Conservation (phyloP, 1,140 invertebrate species). For the Hirudo medicinalis region DNA sequence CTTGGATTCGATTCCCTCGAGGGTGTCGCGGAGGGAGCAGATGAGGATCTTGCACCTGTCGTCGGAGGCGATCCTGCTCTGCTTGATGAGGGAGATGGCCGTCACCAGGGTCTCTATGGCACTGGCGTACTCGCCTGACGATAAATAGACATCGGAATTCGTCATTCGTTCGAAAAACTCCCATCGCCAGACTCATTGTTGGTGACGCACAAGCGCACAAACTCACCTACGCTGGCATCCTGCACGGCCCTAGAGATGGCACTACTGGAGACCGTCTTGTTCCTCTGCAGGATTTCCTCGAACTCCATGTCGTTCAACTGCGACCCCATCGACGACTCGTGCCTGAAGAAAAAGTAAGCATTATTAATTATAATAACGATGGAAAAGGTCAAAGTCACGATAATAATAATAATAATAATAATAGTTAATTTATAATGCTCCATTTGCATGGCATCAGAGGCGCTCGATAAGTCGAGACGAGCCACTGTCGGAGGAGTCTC, state of each 20-base stretch:
- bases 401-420: no score
- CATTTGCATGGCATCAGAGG: no score
- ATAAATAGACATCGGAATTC: no score
- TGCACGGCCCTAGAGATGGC: conserved; percentile 91
- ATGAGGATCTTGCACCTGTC: conserved; percentile 96
- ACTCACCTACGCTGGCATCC: conserved; percentile 70
- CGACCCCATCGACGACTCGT: conserved; percentile 31
- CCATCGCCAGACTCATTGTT: no score
- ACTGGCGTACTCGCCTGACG: conserved; percentile 75
- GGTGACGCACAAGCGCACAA: neutral
- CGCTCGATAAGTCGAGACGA: no score
- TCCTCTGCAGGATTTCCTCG: conserved; percentile 93
- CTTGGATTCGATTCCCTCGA: conserved; percentile 91
- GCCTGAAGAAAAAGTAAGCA: conserved; percentile 25
- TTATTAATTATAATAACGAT: no score
- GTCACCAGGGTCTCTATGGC: conserved; percentile 97
- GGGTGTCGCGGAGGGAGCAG: conserved; percentile 83
- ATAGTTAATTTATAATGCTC: no score
- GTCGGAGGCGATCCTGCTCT: conserved; percentile 92
- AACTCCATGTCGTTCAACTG: conserved; percentile 82
- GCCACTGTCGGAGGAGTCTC: no score
- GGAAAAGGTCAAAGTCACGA: no score
- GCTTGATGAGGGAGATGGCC: conserved; percentile 94
- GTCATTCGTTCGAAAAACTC: no score
- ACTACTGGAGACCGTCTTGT: conserved; percentile 88